These are phyloP conservation scores for Ypsolopha scabrella DNA, from an alignment of 2,888 invertebrate species.

Conservation along the genomic window DNA sequence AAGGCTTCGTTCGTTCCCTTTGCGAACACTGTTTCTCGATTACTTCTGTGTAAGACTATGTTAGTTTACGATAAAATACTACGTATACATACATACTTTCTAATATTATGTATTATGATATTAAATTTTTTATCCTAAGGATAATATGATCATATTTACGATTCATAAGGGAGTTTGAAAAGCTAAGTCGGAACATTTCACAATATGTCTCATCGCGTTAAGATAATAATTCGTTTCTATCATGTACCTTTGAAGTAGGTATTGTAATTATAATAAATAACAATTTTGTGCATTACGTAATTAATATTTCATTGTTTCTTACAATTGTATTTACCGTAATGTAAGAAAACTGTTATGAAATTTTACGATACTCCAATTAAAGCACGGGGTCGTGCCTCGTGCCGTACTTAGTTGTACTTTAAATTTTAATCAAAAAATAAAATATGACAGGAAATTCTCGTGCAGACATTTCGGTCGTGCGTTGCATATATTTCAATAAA, in stretches of 20 bases:
- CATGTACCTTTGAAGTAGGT: conserved; percentile 67
- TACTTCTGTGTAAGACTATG: conserved; percentile 67
- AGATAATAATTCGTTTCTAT: conserved; percentile 66
- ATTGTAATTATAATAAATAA: conserved; percentile 64
- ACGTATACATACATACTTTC: conserved; percentile 60
- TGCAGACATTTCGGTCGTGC: conserved; percentile 48
- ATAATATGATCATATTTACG: conserved; percentile 62
- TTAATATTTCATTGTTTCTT: conserved; percentile 68
- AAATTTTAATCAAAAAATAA: conserved; percentile 55
- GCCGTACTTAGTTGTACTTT: conserved; percentile 63
- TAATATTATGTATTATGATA: conserved; percentile 66
- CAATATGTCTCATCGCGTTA: conserved; percentile 67
- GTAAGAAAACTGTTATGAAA: conserved; percentile 62
- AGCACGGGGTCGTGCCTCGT: conserved; percentile 52
- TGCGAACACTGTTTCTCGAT: conserved; percentile 56
- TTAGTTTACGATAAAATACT: conserved; percentile 41
- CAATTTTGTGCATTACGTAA: conserved; percentile 69
- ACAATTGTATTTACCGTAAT: conserved; percentile 66
- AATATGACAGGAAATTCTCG: conserved; percentile 44
- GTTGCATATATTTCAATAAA: conserved; percentile 59
- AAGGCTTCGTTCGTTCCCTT: conserved; percentile 59
- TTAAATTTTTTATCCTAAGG: conserved; percentile 67
- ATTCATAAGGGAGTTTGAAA: conserved; percentile 59
- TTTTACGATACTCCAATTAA: conserved; percentile 41
- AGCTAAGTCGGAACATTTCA: conserved; percentile 62